Evolutionary conservation across 1,140 invertebrate species (phyloP).

Genomic region (Acromyrmex charruanus): DNA sequence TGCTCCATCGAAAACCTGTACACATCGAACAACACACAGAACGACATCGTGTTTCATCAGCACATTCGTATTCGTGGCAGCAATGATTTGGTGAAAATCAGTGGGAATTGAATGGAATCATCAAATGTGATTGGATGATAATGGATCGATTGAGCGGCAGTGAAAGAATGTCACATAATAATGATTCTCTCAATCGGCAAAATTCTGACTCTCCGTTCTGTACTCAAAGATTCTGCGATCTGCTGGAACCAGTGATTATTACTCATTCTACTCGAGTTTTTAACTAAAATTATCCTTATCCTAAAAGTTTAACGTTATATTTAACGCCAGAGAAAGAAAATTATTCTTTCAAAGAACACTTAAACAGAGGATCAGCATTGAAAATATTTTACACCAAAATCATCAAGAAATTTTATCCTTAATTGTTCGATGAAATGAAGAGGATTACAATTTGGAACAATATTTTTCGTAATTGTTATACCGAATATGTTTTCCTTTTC

Average conservation of each 20-base stretch:
- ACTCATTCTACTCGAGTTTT: constrained; percentile 23
- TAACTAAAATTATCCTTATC: constrained; percentile 23
- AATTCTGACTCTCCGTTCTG: constrained; percentile 53
- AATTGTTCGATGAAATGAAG: neutral
- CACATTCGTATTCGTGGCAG: constrained; percentile 70
- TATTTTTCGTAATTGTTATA: neutral
- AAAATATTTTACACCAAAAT: constrained; percentile 21
- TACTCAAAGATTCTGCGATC: constrained; percentile 78
- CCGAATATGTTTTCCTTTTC: neutral
- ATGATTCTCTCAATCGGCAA: constrained; percentile 19
- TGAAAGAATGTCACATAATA: constrained; percentile 31
- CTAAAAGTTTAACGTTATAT: neutral
- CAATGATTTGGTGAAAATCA: constrained; percentile 60
- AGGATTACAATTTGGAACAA: neutral
- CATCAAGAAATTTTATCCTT: neutral
- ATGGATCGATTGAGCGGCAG: constrained; percentile 65
- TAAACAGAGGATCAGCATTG: constrained; percentile 6
- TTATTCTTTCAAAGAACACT: constrained; percentile 9
- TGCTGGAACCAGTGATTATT: constrained; percentile 82
- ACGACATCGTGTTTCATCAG: constrained; percentile 72
- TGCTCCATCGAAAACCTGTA: constrained; percentile 78
- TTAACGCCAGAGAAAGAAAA: neutral
- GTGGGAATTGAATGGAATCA: constrained; percentile 57
- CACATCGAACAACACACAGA: constrained; percentile 74
- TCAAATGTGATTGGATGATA: constrained; percentile 60